These are phyloP conservation scores for Brevipalpus yothersi DNA, from an alignment of 1,140 invertebrate genomes.

Conservation along the genomic window DNA sequence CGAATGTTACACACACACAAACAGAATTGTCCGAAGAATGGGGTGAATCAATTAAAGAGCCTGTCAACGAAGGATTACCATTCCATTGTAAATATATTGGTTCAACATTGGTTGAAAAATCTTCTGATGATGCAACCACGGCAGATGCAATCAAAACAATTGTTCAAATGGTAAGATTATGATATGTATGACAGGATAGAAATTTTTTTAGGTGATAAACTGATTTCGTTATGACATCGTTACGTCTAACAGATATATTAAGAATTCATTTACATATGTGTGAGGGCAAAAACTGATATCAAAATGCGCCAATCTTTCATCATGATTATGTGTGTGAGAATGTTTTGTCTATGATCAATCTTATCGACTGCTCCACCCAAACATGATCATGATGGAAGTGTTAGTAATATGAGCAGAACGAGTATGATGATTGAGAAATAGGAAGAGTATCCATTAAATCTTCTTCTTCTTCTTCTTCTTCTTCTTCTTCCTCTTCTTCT, in stretches of 20 bases:
- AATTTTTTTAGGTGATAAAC: not conserved
- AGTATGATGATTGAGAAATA: too few relatives aligned
- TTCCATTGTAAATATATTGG: conserved; percentile 47
- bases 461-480: too few relatives aligned
- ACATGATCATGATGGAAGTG: too few relatives aligned
- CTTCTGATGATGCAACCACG: conserved; percentile 32
- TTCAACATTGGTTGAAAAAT: conserved; percentile 36
- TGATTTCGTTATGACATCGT: not conserved
- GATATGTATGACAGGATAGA: not conserved
- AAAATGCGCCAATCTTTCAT: too few relatives aligned
- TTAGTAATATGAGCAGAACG: too few relatives aligned
- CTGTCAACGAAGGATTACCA: conserved; percentile 31
- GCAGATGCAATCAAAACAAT: conserved; percentile 41
- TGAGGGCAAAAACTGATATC: not conserved
- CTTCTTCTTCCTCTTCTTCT: too few relatives aligned
- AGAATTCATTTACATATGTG: too few relatives aligned
- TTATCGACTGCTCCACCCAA: too few relatives aligned
- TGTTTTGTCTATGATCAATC: too few relatives aligned
- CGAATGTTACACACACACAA: conserved; percentile 23
- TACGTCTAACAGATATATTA: too few relatives aligned
- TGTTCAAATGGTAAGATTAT: conserved; percentile 28
- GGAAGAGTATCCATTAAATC: too few relatives aligned
- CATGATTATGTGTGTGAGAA: too few relatives aligned
- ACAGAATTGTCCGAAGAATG: conserved; percentile 51
- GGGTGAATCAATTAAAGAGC: conserved; percentile 33